A percentile compares a stretch with the other conserved stretches of the same genome.
Conservation (phyloP, 2,888 invertebrate genomes). For the Chaetoderma sp. region DNA sequence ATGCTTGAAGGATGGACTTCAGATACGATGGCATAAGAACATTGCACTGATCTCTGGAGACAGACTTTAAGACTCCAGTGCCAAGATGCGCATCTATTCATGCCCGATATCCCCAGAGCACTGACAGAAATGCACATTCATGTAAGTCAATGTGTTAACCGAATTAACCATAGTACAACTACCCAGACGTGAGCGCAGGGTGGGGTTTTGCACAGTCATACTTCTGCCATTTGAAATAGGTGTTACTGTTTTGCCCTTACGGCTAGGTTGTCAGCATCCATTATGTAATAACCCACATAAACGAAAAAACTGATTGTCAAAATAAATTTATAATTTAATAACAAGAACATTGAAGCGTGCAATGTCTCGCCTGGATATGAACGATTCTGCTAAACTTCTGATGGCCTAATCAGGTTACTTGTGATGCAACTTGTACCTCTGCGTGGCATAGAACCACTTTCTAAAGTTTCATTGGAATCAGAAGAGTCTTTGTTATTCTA, state of each 20-base stretch:
- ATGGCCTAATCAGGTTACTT: too few relatives aligned
- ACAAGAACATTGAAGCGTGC: too few relatives aligned
- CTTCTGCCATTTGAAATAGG: background rate
- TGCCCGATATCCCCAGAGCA: background rate
- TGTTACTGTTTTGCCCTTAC: background rate
- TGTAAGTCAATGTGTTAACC: background rate
- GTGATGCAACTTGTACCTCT: too few relatives aligned
- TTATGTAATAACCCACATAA: too few relatives aligned
- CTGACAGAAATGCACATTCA: background rate
- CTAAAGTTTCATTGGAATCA: too few relatives aligned
- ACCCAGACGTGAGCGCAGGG: background rate
- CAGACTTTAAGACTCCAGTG: background rate
- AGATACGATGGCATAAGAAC: background rate
- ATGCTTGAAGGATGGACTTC: background rate
- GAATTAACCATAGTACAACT: background rate
- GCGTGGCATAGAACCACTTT: too few relatives aligned
- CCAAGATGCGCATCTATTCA: background rate
- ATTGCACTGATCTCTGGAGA: background rate
- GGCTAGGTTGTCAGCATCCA: too few relatives aligned
- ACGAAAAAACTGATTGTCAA: too few relatives aligned
- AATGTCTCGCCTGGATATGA: too few relatives aligned
- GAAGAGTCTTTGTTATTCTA: too few relatives aligned
- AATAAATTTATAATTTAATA: too few relatives aligned
- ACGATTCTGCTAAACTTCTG: too few relatives aligned
- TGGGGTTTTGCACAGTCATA: background rate